Base-by-base conservation (phyloP, 92 coral and sea anemone genomes). In the Porites lobata region DNA sequence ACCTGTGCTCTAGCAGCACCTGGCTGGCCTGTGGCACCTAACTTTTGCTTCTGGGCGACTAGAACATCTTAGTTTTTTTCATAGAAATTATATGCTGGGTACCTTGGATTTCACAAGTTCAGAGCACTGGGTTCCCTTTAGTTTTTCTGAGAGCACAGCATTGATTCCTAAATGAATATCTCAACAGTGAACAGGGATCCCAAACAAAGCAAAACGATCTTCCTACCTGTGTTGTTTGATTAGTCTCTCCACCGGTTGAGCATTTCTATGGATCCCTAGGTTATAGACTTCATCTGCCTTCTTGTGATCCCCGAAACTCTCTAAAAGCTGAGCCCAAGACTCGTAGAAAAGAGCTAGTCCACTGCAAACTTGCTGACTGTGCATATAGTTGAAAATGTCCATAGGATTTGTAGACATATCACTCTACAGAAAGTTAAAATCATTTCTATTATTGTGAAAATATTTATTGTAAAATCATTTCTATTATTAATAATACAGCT, bases 221-320 rank as follows among this genome's bases (percentile, higher is more conserved):
- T 2, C 50, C n/a, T 66, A 96, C 99, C 92, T 92, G 89, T 95
- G 99, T 18, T 93, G 93, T 24, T 90, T 88, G 72, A 79, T 77
- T 1, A 96, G 90, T 76, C 90, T 86, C 18, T 96, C 98, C 70
- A 92, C 47, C 0, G 99, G 99, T 65, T 96, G 87, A 7, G 98
- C 99, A 75, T 89, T 95, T 73, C 85, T 93, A 68, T 91, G 64
- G 43, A 95, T 92, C 10, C 99, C 99, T 69, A 95, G 87, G 69
- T 21, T 86, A 50, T 84, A 89, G 8, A 96, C 97, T 72, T 96
- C 96, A 76, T 96, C 99, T n/a, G 99, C 99, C 72, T 95, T 96
- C 88, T 92, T 89, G 79, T 51, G 52, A 80, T 94, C 87, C 29
- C 94, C 98, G 9, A 83, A 68, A 70, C 86, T 84, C 79, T 96